Conservation (phyloP, 2,888 invertebrate genomes). For the Neoaliturus tenellus region DNA sequence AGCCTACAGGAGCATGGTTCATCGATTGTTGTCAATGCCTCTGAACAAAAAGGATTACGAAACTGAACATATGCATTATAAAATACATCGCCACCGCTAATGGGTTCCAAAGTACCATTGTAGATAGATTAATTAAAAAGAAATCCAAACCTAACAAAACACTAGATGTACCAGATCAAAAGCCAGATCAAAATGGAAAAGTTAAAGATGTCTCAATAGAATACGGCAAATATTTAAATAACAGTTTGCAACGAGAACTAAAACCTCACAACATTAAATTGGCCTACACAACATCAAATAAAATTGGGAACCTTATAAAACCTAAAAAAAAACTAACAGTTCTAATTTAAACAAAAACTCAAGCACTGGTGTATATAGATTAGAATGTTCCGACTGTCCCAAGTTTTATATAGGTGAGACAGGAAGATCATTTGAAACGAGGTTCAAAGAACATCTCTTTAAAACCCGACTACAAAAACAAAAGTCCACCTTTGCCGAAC, state of each 20-base stretch:
- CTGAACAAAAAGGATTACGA: too few species aligned
- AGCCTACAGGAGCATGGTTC: too few species aligned
- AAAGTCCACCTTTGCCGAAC: conserved; percentile 11
- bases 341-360: background rate
- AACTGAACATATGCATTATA: too few species aligned
- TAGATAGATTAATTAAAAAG: too few species aligned
- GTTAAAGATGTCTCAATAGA: background rate
- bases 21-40: too few species aligned
- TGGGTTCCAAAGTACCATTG: too few species aligned
- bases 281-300: background rate
- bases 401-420: conserved; percentile 31
- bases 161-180: too few species aligned
- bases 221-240: background rate
- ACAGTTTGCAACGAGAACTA: background rate
- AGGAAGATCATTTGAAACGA: conserved; percentile 4
- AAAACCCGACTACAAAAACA: background rate
- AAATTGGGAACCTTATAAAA: background rate
- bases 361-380: background rate
- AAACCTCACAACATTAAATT: background rate
- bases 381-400: background rate
- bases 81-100: too few species aligned
- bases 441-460: background rate
- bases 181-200: background rate
- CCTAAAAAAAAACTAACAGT: background rate
- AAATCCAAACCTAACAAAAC: too few species aligned